Conservation (phyloP, 2,113 vertebrate species). For the Oceanites oceanicus region DNA sequence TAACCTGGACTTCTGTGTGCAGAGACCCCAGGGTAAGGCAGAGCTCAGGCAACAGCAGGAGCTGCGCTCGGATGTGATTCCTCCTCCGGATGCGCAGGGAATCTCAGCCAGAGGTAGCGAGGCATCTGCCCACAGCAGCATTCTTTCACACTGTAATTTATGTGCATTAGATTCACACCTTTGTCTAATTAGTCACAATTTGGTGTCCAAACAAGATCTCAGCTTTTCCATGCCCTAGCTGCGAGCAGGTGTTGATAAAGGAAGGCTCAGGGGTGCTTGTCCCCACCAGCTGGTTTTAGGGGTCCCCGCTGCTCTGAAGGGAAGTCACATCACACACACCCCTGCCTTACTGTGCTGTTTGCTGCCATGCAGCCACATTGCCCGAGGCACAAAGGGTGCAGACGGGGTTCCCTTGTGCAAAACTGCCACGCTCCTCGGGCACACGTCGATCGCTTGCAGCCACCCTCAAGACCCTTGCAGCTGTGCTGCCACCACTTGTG, state of each 20-base stretch:
- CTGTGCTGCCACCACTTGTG: neutral
- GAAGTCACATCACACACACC: neutral
- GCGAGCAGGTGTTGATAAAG: neutral
- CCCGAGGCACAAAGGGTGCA: rapidly evolving
- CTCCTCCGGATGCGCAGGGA: neutral
- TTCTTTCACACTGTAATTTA: neutral
- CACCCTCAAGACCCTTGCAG: neutral
- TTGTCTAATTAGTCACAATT: neutral
- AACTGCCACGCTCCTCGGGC: rapidly evolving
- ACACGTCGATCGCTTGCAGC: neutral
- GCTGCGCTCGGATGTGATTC: rapidly evolving
- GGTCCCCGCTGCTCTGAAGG: neutral
- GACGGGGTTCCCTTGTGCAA: neutral
- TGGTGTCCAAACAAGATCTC: neutral
- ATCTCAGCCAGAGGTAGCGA: neutral
- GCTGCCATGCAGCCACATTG: neutral
- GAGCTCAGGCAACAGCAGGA: neutral
- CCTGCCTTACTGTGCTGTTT: neutral
- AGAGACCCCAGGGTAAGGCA: neutral
- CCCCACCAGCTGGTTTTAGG: neutral
- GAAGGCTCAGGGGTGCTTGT: neutral
- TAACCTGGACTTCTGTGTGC: neutral
- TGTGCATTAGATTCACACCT: neutral
- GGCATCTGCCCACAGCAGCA: neutral
- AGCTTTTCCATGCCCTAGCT: neutral